Evolutionary conservation across 2,888 invertebrate species (phyloP), one percentile per base, ranked within the genome.

Genomic region (Trypoxylon attenuatum): DNA sequence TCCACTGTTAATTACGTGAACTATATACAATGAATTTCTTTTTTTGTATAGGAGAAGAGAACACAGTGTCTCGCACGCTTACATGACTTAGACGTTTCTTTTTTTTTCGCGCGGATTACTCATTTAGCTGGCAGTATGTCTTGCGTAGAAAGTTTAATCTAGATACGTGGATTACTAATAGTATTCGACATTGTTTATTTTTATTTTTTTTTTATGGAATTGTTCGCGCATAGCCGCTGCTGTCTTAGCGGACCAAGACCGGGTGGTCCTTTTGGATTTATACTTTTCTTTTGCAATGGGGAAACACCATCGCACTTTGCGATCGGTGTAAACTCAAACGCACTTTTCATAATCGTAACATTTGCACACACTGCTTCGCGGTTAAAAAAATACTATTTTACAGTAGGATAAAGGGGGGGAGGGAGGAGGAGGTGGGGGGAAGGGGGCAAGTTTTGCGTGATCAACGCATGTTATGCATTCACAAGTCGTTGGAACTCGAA

Each of bases 311-410:
- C 33, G 13, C 33, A n/a, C 33, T 33, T 33, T 13, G 33, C 33
- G n/a, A 13, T 33, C 13, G 6, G 4, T 33, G 10, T 13, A 33
- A 10, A 13, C 13, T 33, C 13, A 13, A 13, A 33, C 33, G 33
- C 33, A 33, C 33, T 33, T 33, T 33, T 33, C 13, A 33, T 13
- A 22, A 56, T 47, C 53, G 56, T 43, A 33, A 58, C 59, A 43
- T 39, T 63, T 56, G 67, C 73, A 54, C 58, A 67, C 70, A 72
- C 69, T 70, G 55, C 76, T 76, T 77, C 61, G 67, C 65, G 70
- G 71, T 76, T 83, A 83, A 79, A 83, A 82, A 83, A 83, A 83
- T 83, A 83, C 79, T 83, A 83, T 82, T 82, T 83, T 82, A 82
- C 81, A 82, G 64, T 49, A 55, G 54, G 71, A 53, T 68, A 61